These are phyloP conservation scores for Corythaeola cristata DNA, from an alignment of 2,113 vertebrate genomes.

Conservation along the genomic window DNA sequence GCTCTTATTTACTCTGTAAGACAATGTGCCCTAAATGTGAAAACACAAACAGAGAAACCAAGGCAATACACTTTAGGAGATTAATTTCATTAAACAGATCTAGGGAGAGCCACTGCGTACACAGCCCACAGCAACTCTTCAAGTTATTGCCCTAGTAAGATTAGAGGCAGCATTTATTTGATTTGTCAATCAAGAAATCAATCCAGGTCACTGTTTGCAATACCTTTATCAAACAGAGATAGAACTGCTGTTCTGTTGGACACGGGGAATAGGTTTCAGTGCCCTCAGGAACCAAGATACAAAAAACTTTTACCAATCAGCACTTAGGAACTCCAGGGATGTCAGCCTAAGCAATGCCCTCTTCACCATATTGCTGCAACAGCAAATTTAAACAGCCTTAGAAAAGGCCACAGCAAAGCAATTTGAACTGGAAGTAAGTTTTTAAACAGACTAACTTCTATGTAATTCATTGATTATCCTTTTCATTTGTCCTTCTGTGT, in stretches of 20 bases:
- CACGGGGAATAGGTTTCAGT: not conserved
- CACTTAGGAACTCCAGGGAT: not conserved
- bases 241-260: not conserved
- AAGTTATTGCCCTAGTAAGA: not conserved
- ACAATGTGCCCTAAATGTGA: not conserved
- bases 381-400: not conserved
- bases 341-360: not conserved
- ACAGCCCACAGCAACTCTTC: not conserved
- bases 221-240: not conserved
- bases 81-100: not conserved
- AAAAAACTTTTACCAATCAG: not conserved
- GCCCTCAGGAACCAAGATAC: not conserved
- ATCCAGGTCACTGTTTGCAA: not conserved
- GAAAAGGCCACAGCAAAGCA: not conserved
- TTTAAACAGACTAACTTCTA: not conserved
- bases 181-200: not conserved
- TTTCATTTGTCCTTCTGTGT: not conserved
- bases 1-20: not conserved
- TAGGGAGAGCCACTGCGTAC: not conserved
- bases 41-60: slow-evolving; percentile 12
- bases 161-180: not conserved
- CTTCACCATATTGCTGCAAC: not conserved
- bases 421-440: not conserved
- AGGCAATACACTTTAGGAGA: not conserved
- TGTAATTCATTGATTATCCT: not conserved